Conservation (phyloP, 2,113 vertebrate species). For the Trogon melanurus region DNA sequence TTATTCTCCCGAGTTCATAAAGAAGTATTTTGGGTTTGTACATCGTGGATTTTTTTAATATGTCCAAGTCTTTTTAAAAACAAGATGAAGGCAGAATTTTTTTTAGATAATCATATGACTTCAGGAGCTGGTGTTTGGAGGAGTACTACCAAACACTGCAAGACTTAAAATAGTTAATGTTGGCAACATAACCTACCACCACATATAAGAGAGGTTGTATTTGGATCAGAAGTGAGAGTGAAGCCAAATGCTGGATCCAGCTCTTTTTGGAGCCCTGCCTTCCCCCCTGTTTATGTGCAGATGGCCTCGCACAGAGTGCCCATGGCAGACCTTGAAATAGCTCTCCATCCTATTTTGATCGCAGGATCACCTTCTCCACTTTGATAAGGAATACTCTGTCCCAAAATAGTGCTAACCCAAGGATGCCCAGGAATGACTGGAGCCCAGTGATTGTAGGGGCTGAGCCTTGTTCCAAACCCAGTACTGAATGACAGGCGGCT, state of each 20-base stretch:
- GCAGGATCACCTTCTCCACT: neutral
- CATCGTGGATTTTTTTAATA: neutral
- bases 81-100: neutral
- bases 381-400: conserved; percentile 16
- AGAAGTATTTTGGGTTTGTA: neutral
- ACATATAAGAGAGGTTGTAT: neutral
- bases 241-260: neutral
- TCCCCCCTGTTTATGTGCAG: neutral
- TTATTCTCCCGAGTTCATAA: neutral
- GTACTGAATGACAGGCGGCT: neutral
- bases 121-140: neutral
- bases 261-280: neutral
- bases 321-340: neutral
- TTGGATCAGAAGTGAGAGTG: neutral
- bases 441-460: neutral
- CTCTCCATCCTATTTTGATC: conserved; percentile 4
- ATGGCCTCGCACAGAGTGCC: neutral
- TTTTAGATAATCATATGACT: neutral
- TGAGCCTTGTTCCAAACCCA: neutral
- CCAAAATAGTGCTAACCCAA: neutral
- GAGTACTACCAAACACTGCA: neutral
- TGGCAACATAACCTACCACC: neutral
- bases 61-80: neutral
- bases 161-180: neutral
- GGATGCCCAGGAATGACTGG: neutral